A percentile compares a stretch with the other conserved stretches of the same genome.
Conservation (phyloP, 2,113 vertebrate genomes). For the Aphyosemion australe region DNA sequence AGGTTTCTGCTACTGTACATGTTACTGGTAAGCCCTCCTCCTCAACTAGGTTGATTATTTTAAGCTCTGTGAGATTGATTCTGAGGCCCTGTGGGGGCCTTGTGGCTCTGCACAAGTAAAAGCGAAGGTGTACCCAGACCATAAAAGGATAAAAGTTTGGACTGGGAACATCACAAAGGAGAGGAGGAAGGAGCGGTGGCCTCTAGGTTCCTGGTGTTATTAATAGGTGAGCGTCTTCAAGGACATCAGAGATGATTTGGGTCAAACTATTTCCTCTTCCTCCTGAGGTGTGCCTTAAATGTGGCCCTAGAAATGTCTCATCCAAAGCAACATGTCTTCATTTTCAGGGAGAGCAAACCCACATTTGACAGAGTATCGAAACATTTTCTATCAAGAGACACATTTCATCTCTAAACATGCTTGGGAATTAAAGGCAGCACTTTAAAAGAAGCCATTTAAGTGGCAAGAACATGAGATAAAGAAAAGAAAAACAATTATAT, state of each 20-base stretch:
- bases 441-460: background rate
- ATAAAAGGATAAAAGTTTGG: conserved; percentile 44
- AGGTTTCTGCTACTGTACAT: conserved; percentile 40
- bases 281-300: conserved; percentile 46
- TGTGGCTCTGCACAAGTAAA: conserved; percentile 36
- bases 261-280: conserved; percentile 62
- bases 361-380: background rate
- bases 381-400: background rate
- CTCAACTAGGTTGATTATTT: conserved; percentile 74
- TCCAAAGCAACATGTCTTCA: conserved; percentile 1
- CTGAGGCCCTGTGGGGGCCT: conserved; percentile 50
- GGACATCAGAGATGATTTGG: conserved; percentile 61
- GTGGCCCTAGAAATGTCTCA: conserved; percentile 29
- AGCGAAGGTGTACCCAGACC: conserved; percentile 34
- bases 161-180: conserved; percentile 25
- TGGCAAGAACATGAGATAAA: background rate
- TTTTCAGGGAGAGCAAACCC: conserved; percentile 1
- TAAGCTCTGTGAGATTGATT: conserved; percentile 69
- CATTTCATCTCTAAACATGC: background rate
- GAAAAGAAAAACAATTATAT: background rate
- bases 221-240: conserved; percentile 60
- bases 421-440: background rate
- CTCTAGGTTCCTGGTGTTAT: conserved; percentile 66
- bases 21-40: conserved; percentile 41
- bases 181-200: conserved; percentile 32